Conservation (phyloP, 2,113 vertebrate genomes). For the Syrrhaptes paradoxus region DNA sequence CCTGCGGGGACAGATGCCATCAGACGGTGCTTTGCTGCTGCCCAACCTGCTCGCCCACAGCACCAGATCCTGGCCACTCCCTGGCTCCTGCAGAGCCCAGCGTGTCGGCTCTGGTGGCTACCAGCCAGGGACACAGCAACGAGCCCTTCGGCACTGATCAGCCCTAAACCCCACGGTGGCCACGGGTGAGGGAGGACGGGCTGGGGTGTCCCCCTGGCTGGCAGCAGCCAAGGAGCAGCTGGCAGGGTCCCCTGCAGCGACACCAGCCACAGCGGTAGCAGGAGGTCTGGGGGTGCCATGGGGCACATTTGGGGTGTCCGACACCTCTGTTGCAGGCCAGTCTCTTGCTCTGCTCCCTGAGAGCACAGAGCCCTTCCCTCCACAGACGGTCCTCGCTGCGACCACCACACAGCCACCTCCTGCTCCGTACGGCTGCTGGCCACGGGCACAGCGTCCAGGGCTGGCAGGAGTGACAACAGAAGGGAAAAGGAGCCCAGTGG, state of each 20-base stretch:
- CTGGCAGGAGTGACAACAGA: neutral
- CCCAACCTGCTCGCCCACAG: neutral
- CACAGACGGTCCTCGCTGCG: neutral
- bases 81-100: neutral
- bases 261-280: neutral
- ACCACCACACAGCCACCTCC: neutral
- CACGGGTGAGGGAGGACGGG: neutral
- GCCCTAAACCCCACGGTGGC: neutral
- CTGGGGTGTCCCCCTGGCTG: neutral
- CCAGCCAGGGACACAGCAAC: neutral
- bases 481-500: neutral
- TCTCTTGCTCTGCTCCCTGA: neutral
- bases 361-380: neutral
- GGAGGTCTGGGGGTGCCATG: neutral
- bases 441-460: neutral
- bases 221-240: neutral
- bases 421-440: accelerated
- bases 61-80: accelerated
- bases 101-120: accelerated
- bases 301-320: neutral
- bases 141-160: no score
- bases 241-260: neutral
- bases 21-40: neutral
- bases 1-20: constrained; percentile 65
- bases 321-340: neutral